These are phyloP conservation scores for Bombus pyrosoma DNA, from an alignment of 1,140 invertebrate genomes.

Conservation along the genomic window DNA sequence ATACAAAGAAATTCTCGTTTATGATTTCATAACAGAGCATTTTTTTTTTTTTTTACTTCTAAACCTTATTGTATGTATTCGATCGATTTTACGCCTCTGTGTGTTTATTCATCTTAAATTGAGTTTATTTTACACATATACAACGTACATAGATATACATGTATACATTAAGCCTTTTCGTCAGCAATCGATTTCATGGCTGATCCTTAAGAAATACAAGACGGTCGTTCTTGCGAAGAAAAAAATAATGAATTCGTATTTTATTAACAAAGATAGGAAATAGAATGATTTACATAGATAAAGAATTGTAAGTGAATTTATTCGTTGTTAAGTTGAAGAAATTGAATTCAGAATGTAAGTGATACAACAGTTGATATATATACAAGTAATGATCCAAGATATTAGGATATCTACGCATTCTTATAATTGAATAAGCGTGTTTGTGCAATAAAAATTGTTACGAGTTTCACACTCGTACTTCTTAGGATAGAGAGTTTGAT, in stretches of 20 bases:
- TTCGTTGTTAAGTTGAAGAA: neutral
- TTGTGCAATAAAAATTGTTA: neutral
- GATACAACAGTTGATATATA: neutral
- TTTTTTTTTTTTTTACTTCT: slow-evolving; percentile 8
- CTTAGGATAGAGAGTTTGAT: neutral
- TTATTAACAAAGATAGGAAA: neutral
- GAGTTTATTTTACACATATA: slow-evolving; percentile 36
- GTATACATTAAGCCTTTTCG: slow-evolving; percentile 5
- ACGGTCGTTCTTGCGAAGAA: neutral
- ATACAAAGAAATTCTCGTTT: slow-evolving; percentile 10
- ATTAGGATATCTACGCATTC: neutral
- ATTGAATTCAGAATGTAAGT: neutral
- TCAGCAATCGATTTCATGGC: neutral
- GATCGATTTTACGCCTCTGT: neutral
- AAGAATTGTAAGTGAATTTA: neutral
- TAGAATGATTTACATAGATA: neutral
- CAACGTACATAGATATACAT: slow-evolving; percentile 16
- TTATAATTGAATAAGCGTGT: neutral
- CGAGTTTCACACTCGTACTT: neutral
- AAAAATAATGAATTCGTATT: neutral
- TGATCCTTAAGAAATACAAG: neutral
- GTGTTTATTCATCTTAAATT: slow-evolving; percentile 23
- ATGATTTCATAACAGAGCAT: neutral
- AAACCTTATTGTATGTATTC: slow-evolving; percentile 17
- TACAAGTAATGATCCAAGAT: neutral